These are phyloP conservation scores for Diabrotica balteata DNA, from an alignment of 2,888 invertebrate species.

Conservation along the genomic window DNA sequence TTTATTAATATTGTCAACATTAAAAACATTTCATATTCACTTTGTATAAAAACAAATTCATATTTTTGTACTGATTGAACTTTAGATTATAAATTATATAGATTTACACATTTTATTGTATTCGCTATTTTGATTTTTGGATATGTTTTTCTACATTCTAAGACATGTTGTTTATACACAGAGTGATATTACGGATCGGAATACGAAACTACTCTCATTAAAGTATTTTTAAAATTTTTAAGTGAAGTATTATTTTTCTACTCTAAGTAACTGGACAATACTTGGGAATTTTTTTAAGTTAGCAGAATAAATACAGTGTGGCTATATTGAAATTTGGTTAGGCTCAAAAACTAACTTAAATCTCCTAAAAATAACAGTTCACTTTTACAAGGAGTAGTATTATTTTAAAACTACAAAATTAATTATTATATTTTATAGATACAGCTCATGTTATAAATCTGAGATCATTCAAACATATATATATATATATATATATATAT, in stretches of 20 bases:
- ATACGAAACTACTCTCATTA: neutral
- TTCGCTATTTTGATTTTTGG: constrained; percentile 32
- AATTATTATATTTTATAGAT: too few species aligned
- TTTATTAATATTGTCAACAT: constrained; percentile 51
- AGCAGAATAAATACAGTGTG: too few species aligned
- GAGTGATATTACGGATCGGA: constrained; percentile 38
- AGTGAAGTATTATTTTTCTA: too few species aligned
- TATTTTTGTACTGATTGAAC: constrained; percentile 37
- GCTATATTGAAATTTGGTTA: too few species aligned
- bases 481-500: too few species aligned
- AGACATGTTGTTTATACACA: constrained; percentile 42
- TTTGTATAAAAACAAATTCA: constrained; percentile 36
- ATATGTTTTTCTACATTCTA: constrained; percentile 40
- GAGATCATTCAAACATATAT: too few species aligned
- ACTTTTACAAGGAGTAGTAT: neutral
- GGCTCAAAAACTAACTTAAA: too few species aligned
- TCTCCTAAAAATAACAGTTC: neutral
- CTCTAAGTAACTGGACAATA: too few species aligned
- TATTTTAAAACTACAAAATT: neutral
- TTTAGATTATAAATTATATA: neutral
- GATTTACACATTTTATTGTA: constrained; percentile 25
- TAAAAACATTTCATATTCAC: constrained; percentile 39
- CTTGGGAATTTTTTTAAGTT: too few species aligned
- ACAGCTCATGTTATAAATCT: too few species aligned
- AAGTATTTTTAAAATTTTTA: too few species aligned